A percentile compares a stretch with the other conserved stretches of the same genome.
Conservation (phyloP, 37 sponge, comb jelly and placozoan species). For the Bolinopsis microptera region DNA sequence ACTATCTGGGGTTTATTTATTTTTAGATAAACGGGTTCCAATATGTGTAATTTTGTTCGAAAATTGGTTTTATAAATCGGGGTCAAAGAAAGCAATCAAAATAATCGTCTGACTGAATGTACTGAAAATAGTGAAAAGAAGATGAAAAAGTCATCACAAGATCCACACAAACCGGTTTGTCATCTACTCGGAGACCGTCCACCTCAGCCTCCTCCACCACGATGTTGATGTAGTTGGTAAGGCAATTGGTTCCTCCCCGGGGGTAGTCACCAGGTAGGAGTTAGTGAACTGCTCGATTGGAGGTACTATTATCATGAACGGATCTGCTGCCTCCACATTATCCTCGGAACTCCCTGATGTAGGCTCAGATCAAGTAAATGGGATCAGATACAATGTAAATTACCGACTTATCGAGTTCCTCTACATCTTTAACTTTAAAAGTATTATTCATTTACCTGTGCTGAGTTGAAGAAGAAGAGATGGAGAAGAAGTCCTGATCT, state of each 20-base stretch:
- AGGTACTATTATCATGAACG: constrained; percentile 64
- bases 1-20: background rate
- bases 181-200: constrained; percentile 33
- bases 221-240: constrained; percentile 62
- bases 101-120: too few relatives aligned
- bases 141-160: too few relatives aligned
- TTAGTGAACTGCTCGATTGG: constrained; percentile 65
- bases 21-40: background rate
- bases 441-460: constrained; percentile 24
- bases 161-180: background rate
- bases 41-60: too few relatives aligned
- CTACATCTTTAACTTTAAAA: too few relatives aligned
- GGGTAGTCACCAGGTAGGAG: constrained; percentile 46
- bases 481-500: constrained; percentile 53
- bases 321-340: constrained; percentile 48
- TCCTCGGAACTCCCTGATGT: background rate
- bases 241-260: constrained; percentile 31
- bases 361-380: background rate
- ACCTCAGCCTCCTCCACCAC: constrained; percentile 36
- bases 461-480: constrained; percentile 34
- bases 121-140: too few relatives aligned
- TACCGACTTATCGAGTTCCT: too few relatives aligned
- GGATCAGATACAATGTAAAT: background rate
- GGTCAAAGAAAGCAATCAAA: too few relatives aligned
- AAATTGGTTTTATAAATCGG: too few relatives aligned